A percentile compares a stretch with the other conserved stretches of the same genome.
Evolutionary conservation across 1,140 invertebrate genomes (phyloP).

Genomic region (Apocrypta bakeri): DNA sequence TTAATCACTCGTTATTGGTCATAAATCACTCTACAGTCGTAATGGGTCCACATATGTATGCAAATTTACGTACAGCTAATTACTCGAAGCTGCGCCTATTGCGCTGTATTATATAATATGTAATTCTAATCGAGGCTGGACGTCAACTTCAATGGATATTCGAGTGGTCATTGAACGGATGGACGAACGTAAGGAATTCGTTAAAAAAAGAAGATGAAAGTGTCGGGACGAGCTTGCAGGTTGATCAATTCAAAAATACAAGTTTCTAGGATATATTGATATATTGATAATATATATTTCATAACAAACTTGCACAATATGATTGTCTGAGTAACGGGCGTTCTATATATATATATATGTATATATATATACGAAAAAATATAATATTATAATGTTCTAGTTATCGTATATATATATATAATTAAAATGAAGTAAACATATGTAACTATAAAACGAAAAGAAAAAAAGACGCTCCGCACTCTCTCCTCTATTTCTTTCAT

Average conservation of each 20-base stretch:
- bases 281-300: conserved; percentile 54
- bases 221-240: too few relatives aligned
- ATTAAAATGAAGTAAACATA: not conserved
- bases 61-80: conserved; percentile 29
- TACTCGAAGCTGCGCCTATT: not conserved
- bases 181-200: not conserved
- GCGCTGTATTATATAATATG: not conserved
- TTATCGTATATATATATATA: conserved; percentile 26
- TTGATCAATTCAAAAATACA: not conserved
- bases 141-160: too few relatives aligned
- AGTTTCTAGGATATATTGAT: conserved; percentile 34
- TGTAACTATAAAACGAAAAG: conserved; percentile 9
- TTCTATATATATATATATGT: too few relatives aligned
- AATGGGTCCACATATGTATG: conserved; percentile 20
- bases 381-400: conserved; percentile 11
- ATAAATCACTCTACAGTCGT: conserved; percentile 35
- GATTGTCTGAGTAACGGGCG: conserved; percentile 36
- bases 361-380: conserved; percentile 50
- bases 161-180: too few relatives aligned
- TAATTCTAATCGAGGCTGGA: not conserved
- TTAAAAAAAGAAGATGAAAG: not conserved
- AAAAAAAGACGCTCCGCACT: conserved; percentile 15
- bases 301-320: conserved; percentile 62
- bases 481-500: conserved; percentile 10
- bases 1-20: conserved; percentile 22